Conservation (phyloP, 2,113 vertebrate species). For the Helogale parvula region DNA sequence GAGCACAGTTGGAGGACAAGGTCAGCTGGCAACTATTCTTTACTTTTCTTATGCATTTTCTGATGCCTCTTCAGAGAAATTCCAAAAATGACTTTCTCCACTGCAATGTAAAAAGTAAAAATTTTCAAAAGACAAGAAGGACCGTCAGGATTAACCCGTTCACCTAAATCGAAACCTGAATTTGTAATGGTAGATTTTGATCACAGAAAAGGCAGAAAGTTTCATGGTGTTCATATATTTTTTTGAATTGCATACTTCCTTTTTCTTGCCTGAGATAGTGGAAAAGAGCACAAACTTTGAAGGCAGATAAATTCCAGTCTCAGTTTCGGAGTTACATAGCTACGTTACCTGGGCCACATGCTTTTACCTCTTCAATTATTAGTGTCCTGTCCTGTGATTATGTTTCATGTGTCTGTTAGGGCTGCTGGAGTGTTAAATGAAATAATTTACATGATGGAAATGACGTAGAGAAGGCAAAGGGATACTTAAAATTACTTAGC, state of each 20-base stretch:
- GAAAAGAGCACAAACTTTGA: neutral
- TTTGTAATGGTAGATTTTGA: neutral
- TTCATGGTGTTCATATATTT: neutral
- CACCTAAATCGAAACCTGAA: neutral
- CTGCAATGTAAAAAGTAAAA: neutral
- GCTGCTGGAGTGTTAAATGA: neutral
- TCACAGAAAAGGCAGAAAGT: neutral
- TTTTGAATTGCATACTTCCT: neutral
- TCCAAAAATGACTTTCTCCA: neutral
- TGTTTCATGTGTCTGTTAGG: neutral
- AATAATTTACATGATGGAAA: neutral
- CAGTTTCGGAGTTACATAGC: neutral
- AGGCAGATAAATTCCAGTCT: neutral
- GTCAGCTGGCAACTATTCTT: neutral
- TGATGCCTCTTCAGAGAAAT: constrained; percentile 42
- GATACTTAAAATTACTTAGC: neutral
- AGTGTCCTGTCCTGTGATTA: neutral
- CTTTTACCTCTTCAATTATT: neutral
- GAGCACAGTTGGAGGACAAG: neutral
- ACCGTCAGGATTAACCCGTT: neutral
- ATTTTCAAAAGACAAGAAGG: neutral
- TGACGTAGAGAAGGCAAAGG: neutral
- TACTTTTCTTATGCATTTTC: neutral
- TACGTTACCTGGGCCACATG: neutral
- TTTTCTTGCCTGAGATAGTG: neutral